phyloP scores from a whole-genome alignment of 1,140 invertebrate species.

The Brachystomella parvula region DNA sequence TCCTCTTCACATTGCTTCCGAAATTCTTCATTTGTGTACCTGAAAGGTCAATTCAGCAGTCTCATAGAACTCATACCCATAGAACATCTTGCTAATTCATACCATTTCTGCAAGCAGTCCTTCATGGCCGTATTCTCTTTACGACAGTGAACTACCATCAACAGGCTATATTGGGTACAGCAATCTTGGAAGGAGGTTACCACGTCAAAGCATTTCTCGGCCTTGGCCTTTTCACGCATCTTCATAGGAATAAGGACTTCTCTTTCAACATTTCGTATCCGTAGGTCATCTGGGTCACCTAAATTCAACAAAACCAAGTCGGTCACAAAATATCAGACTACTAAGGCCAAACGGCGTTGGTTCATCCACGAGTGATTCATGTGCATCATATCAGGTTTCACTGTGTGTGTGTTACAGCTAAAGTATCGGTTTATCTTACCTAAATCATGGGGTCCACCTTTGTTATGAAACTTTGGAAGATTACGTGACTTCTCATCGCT shows the following conservation, averaged over 20 bases:
- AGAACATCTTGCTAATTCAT: too few relatives aligned
- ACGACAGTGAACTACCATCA: conserved; percentile 65
- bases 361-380: neutral
- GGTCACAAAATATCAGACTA: neutral
- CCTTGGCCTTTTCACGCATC: conserved; percentile 67
- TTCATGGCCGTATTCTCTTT: conserved; percentile 59
- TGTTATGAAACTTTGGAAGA: neutral
- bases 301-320: neutral
- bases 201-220: conserved; percentile 64
- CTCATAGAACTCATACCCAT: too few relatives aligned
- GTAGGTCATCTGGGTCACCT: conserved; percentile 77
- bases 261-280: conserved; percentile 70
- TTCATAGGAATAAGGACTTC: conserved; percentile 77
- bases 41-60: too few relatives aligned
- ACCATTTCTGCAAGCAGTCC: conserved; percentile 66
- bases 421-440: too few relatives aligned
- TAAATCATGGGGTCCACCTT: conserved; percentile 50
- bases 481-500: too few relatives aligned
- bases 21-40: conserved; percentile 67
- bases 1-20: conserved; percentile 61
- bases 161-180: conserved; percentile 57
- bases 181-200: conserved; percentile 66
- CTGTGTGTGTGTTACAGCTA: too few relatives aligned
- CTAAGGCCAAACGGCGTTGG: neutral
- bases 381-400: too few relatives aligned